Percentiles rank a stretch among this genome's conserved stretches.
Evolutionary conservation across 1,140 invertebrate genomes (phyloP).

Genomic region (Scylla paramamosain): DNA sequence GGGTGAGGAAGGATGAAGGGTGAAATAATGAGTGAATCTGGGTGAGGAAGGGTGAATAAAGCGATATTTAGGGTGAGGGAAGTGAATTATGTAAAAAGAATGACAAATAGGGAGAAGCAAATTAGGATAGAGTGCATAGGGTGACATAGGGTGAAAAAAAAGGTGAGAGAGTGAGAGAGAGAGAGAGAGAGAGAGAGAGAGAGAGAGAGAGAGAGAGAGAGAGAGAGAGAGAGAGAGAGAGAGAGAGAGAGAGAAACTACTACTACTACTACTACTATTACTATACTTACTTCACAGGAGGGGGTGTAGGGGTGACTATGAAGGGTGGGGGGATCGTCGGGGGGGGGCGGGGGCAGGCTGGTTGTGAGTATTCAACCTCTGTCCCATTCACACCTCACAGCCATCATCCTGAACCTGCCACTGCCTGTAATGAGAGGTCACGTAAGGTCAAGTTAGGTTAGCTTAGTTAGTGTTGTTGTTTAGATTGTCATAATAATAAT

Average conservation of each 20-base stretch:
- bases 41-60: not conserved
- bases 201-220: no score
- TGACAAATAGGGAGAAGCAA: not conserved
- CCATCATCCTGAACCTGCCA: constrained; percentile 60
- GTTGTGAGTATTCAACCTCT: constrained; percentile 54
- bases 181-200: not conserved
- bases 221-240: constrained; percentile 8
- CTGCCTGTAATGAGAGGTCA: not conserved
- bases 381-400: constrained; percentile 69
- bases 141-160: not conserved
- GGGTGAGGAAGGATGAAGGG: not conserved
- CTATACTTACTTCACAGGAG: not conserved
- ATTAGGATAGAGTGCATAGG: not conserved
- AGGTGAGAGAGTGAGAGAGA: not conserved
- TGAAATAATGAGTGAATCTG: not conserved
- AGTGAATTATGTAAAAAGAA: not conserved
- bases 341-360: not conserved
- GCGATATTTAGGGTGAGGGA: not conserved
- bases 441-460: not conserved
- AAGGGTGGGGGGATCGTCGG: not conserved
- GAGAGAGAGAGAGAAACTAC: not conserved
- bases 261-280: no score
- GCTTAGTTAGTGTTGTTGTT: not conserved
- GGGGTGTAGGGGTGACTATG: not conserved
- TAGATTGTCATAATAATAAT: not conserved